phyloP scores from a whole-genome alignment of 92 coral and sea anemone genomes.

The Umimayanthus kanabou region DNA sequence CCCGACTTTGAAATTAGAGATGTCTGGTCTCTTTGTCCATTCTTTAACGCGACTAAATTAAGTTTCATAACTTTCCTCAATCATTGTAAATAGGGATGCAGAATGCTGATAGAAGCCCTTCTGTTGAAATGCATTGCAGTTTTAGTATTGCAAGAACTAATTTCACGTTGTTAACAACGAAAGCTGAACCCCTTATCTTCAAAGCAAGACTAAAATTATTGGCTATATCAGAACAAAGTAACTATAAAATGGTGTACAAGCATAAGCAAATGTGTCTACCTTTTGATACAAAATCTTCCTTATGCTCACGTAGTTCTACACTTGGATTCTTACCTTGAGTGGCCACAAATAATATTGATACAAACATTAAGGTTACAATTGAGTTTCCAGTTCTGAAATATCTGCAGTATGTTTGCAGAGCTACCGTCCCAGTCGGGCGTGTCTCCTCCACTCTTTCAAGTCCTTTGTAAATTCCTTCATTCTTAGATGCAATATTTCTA shows the following conservation, averaged over 20 bases:
- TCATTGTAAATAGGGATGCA: background rate
- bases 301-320: background rate
- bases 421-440: conserved; percentile 23
- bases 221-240: background rate
- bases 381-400: conserved; percentile 44
- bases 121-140: background rate
- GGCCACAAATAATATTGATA: conserved; percentile 3
- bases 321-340: conserved; percentile 16
- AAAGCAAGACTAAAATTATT: too few species aligned
- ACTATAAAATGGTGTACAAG: background rate
- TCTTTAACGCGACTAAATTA: too few species aligned
- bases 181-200: background rate
- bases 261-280: background rate
- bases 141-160: too few species aligned
- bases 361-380: conserved; percentile 21
- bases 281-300: background rate
- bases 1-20: too few species aligned
- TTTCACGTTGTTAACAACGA: too few species aligned
- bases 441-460: conserved; percentile 36
- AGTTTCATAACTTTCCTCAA: too few species aligned
- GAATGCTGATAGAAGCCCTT: background rate
- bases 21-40: too few species aligned
- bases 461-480: conserved; percentile 13
- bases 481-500: background rate
- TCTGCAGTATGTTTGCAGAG: conserved; percentile 21